Evolutionary conservation across 1,140 invertebrate genomes (phyloP).

Genomic region (Sesamia nonagrioides): DNA sequence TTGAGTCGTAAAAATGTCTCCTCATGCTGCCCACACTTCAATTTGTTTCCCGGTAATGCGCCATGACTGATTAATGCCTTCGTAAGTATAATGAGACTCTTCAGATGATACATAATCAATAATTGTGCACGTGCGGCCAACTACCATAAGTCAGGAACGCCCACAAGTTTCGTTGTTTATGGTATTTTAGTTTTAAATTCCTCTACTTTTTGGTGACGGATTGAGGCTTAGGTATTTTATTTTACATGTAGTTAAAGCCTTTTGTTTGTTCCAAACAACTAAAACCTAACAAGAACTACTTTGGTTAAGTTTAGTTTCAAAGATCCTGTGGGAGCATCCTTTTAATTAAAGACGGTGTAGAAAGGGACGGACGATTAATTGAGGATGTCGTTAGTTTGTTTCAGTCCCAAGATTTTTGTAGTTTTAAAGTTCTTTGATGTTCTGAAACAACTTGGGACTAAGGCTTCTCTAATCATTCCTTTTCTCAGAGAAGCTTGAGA

Average conservation of each 20-base stretch:
- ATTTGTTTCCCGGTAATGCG: conserved; percentile 83
- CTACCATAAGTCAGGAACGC: conserved; percentile 34
- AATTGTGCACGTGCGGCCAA: conserved; percentile 51
- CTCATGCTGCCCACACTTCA: conserved; percentile 68
- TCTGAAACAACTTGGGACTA: not conserved
- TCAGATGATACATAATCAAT: conserved; percentile 72
- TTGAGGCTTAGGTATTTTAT: conserved; percentile 5
- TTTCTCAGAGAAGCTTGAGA: too few species aligned
- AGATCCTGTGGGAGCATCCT: not conserved
- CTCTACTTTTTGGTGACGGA: conserved; percentile 2
- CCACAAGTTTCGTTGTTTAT: conserved; percentile 24
- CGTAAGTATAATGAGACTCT: conserved; percentile 79
- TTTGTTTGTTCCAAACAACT: not conserved
- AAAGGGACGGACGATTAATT: conserved; percentile 7
- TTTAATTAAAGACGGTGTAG: conserved; percentile 27
- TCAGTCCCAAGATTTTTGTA: conserved; percentile 1
- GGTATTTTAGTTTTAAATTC: conserved; percentile 23
- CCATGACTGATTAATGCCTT: conserved; percentile 81
- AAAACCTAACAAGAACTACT: not conserved
- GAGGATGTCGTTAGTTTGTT: not conserved
- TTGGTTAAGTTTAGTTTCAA: not conserved
- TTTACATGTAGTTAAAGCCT: not conserved
- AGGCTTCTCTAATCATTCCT: too few species aligned
- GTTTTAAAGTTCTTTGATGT: not conserved
- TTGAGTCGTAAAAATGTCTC: conserved; percentile 69